These are phyloP conservation scores for Caerostris extrusa DNA, from an alignment of 1,140 invertebrate species.

Conservation along the genomic window DNA sequence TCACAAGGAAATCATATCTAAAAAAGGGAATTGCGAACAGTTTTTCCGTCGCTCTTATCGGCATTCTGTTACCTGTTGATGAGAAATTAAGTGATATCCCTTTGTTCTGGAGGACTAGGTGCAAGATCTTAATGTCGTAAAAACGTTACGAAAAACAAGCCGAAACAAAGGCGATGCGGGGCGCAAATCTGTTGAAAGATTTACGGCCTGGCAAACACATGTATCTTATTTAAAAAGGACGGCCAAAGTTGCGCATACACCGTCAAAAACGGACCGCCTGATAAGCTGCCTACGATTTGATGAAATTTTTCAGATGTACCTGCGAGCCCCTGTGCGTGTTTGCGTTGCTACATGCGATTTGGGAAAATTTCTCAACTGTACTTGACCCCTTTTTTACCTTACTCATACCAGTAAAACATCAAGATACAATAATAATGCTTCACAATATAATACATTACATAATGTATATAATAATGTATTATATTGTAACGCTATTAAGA, in stretches of 20 bases:
- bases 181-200: constrained; percentile 65
- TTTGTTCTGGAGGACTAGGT: constrained; percentile 69
- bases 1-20: too few relatives aligned
- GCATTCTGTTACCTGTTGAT: constrained; percentile 44
- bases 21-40: too few relatives aligned
- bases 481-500: too few relatives aligned
- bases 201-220: constrained; percentile 66
- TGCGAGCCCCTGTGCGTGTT: constrained; percentile 62
- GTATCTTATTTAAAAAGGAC: constrained; percentile 74
- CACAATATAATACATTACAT: too few relatives aligned
- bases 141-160: constrained; percentile 75
- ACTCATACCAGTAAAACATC: too few relatives aligned
- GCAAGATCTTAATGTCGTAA: constrained; percentile 73
- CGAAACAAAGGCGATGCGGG: constrained; percentile 50
- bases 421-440: too few relatives aligned
- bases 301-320: constrained; percentile 39
- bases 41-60: not conserved
- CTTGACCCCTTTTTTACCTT: too few relatives aligned
- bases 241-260: constrained; percentile 55
- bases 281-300: constrained; percentile 62
- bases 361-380: too few relatives aligned
- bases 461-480: too few relatives aligned
- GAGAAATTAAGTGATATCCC: constrained; percentile 70
- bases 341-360: constrained; percentile 22
- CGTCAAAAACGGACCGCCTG: constrained; percentile 66